phyloP scores from a whole-genome alignment of 2,113 vertebrate species.

The Osmerus mordax region DNA sequence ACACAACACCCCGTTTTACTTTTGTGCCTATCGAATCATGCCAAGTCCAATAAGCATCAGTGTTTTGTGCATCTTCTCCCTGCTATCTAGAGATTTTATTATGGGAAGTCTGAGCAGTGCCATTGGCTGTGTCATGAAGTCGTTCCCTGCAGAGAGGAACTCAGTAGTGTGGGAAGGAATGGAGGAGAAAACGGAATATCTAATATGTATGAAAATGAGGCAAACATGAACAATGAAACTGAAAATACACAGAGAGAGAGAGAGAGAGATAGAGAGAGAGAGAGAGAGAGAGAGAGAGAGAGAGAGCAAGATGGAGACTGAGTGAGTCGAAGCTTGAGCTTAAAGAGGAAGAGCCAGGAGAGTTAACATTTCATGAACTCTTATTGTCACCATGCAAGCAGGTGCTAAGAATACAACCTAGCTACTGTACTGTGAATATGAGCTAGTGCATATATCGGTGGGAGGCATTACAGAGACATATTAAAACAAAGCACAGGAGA shows the following conservation, averaged over 20 bases:
- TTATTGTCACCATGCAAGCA: slow-evolving; percentile 31
- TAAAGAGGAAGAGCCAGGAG: not conserved
- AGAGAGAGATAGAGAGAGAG: slow-evolving; percentile 1
- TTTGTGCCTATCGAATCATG: too few relatives aligned
- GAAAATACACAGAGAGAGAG: slow-evolving; percentile 12
- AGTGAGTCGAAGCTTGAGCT: not conserved
- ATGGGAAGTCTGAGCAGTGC: not conserved
- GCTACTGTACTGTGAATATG: slow-evolving; percentile 26
- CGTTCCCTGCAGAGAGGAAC: slow-evolving; percentile 22
- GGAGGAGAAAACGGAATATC: slow-evolving; percentile 30
- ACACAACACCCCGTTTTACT: too few relatives aligned
- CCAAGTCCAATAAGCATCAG: not conserved
- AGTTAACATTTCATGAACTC: slow-evolving; percentile 43
- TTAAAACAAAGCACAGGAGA: slow-evolving; percentile 16
- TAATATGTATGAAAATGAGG: slow-evolving; percentile 56
- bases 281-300: slow-evolving; percentile 16
- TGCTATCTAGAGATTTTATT: not conserved
- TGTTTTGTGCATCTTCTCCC: not conserved
- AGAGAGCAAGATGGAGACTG: not conserved
- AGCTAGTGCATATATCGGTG: slow-evolving; percentile 22
- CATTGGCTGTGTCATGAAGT: slow-evolving; percentile 23
- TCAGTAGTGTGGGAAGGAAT: slow-evolving; percentile 6
- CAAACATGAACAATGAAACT: slow-evolving; percentile 35
- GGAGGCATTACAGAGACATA: slow-evolving; percentile 23
- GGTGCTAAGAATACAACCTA: slow-evolving; percentile 42